Conservation (phyloP, 2,113 vertebrate genomes). For the Nesoenas mayeri region DNA sequence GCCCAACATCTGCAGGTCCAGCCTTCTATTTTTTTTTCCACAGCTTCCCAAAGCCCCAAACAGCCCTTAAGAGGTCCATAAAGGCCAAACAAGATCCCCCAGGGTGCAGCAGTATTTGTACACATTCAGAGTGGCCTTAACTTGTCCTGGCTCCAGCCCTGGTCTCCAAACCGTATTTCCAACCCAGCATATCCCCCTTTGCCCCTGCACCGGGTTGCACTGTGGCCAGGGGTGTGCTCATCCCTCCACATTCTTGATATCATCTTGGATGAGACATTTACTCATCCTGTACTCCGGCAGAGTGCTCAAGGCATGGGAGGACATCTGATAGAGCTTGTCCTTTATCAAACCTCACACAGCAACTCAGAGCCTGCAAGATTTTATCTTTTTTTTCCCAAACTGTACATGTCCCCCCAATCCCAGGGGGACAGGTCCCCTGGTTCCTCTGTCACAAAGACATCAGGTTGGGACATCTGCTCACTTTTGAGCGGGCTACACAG, state of each 20-base stretch:
- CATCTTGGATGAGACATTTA: not conserved
- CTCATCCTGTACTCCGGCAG: not conserved
- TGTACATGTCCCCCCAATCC: not conserved
- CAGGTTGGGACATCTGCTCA: not conserved
- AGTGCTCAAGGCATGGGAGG: not conserved
- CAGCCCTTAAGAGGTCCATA: not conserved
- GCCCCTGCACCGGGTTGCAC: not conserved
- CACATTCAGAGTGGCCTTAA: not conserved
- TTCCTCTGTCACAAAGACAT: not conserved
- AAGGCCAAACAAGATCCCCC: accelerated
- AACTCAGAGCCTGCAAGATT: not conserved
- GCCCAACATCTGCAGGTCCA: not conserved
- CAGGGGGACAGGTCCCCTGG: accelerated
- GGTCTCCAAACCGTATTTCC: not conserved
- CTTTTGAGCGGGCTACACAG: not conserved
- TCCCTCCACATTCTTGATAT: not conserved
- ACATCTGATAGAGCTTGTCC: not conserved
- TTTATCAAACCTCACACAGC: not conserved
- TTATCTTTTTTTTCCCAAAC: not conserved
- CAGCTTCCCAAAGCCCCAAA: not conserved
- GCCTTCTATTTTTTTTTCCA: not conserved
- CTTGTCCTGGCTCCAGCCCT: not conserved
- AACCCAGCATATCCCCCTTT: not conserved
- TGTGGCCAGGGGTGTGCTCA: not conserved
- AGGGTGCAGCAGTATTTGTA: not conserved